Base-by-base conservation (phyloP, 35 echinoderm and acorn worm genomes). In the Anneissia japonica region DNA sequence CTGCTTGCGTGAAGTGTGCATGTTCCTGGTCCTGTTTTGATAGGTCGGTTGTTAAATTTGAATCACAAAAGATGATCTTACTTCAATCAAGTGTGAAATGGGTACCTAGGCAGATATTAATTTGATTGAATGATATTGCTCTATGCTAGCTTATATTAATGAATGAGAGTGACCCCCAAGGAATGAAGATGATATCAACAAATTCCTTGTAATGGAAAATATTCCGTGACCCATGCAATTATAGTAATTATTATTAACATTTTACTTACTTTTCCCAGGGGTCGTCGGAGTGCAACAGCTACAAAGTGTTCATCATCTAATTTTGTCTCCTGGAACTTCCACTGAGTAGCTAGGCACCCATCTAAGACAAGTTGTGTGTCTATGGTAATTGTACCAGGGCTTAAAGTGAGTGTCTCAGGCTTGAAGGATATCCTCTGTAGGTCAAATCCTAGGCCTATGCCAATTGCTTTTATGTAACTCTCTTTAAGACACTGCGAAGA, bases 391-490 rank as follows among this genome's bases (percentile, higher is more conserved):
- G 84, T 80, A 31, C 86, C 80, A 30, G 83, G 74, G 28, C 76
- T 74, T 30, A 99, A 55, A n/a, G 28, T 84, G 35, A 76, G 34
- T 17, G 92, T 94, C 7, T 82, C 85, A 1, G 87, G 84, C 35
- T 93, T 89, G 56, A 99, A 99, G 40, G 91, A 92, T 41, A 89
- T 72, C 26, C 89, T 88, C 72, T 85, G 82, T 17, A 94, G 82
- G 38, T 91, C 75, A 80, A 91, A 89, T 34, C 92, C 96, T 19
- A 99, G 87, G 37, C 96, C 96, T 30, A 91, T 91, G 21, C 92
- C 96, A 16, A 94, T 88, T 34, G 96, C 92, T 77, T 99, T 99
- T 43, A 99, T 94, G 76, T 94, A 99, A 74, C 96, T 94, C 45
- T 99, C 96, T 76, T 99, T 99, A 0, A 99, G 82, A 85, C 96